phyloP scores from a whole-genome alignment of 2,797 vertebrate species.

The Momotus momota region DNA sequence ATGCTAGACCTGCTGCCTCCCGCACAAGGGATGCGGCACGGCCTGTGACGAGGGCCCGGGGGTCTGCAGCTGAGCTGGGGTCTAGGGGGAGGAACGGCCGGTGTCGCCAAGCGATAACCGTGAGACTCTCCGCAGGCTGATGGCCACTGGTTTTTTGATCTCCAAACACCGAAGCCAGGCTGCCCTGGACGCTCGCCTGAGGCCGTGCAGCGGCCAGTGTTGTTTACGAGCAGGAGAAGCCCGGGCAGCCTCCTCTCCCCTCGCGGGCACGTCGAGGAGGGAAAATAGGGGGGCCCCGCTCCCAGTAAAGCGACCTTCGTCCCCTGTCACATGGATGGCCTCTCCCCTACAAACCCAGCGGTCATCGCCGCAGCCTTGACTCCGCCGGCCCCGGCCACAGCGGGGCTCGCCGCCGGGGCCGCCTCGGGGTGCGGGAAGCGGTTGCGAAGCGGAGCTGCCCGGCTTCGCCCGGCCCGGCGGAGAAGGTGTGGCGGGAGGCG shows the following conservation, averaged over 20 bases:
- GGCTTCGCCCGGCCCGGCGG: background rate
- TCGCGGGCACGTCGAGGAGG: background rate
- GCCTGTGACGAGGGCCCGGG: accelerated
- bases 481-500: too few relatives aligned
- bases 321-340: background rate
- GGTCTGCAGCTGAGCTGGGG: background rate
- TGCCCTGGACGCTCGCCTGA: accelerated
- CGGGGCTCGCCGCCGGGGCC: background rate
- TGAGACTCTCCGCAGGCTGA: background rate
- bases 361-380: background rate
- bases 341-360: background rate
- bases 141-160: accelerated
- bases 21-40: accelerated
- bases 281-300: background rate
- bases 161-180: background rate
- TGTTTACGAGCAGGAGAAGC: background rate
- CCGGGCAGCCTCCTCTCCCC: background rate
- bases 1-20: accelerated
- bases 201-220: background rate
- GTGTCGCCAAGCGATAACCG: accelerated
- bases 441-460: background rate
- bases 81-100: accelerated
- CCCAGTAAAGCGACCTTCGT: background rate
- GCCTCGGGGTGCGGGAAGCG: too few relatives aligned
- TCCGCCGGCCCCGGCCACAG: background rate